phyloP scores from a whole-genome alignment of 2,797 vertebrate species.

The Micromesistius poutassou region DNA sequence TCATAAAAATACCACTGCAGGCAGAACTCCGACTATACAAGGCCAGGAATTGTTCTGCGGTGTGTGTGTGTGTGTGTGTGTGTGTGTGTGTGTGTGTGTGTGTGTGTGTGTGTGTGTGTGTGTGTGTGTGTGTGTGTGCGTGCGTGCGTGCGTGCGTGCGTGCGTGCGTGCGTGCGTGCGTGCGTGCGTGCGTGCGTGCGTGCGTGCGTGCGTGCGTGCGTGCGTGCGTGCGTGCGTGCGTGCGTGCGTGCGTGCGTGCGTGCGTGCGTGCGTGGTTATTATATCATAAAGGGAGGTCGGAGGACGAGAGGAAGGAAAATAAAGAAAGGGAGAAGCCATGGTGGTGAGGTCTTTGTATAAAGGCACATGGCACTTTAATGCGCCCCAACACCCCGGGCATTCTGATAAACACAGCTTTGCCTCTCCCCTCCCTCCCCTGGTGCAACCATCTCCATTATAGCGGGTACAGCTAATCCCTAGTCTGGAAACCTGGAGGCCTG shows the following conservation, averaged over 20 bases:
- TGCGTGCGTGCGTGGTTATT: neutral
- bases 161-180: too few species aligned
- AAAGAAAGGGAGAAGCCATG: slow-evolving; percentile 28
- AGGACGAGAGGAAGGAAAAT: slow-evolving; percentile 49
- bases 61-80: too few species aligned
- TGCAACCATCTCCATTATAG: slow-evolving; percentile 35
- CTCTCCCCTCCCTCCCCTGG: slow-evolving; percentile 45
- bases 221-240: too few species aligned
- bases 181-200: too few species aligned
- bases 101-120: too few species aligned
- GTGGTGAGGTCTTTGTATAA: slow-evolving; percentile 59
- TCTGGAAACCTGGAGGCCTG: slow-evolving; percentile 41
- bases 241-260: neutral
- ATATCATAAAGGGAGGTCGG: neutral
- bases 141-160: too few species aligned
- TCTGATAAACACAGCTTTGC: slow-evolving; percentile 63
- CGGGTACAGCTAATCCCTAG: slow-evolving; percentile 45
- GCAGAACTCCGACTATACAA: neutral
- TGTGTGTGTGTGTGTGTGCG: too few species aligned
- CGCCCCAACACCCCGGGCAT: slow-evolving; percentile 69
- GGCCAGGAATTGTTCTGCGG: neutral
- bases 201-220: too few species aligned
- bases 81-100: too few species aligned
- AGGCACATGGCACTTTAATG: slow-evolving; percentile 69
- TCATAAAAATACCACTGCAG: slow-evolving; percentile 24